These are phyloP conservation scores for Drosophila pseudotakahashii DNA, from an alignment of 2,888 invertebrate species.

Conservation along the genomic window DNA sequence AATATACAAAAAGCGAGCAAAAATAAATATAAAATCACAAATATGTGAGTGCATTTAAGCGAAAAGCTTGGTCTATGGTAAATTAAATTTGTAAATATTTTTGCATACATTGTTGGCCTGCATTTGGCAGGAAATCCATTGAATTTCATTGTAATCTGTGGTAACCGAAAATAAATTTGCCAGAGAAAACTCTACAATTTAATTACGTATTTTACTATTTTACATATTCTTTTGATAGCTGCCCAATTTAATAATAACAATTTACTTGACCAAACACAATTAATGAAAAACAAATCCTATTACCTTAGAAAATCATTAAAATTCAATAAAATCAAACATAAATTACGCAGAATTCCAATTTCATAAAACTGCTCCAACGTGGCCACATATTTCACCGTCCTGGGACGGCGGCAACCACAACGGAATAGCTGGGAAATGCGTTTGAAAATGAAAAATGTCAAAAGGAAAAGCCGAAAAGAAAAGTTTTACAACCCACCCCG, in stretches of 20 bases:
- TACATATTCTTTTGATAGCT: not conserved
- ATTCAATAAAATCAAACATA: conserved; percentile 69
- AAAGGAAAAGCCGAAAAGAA: conserved; percentile 52
- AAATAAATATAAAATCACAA: conserved; percentile 17
- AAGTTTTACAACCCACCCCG: conserved; percentile 56
- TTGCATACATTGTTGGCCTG: conserved; percentile 1
- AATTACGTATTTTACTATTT: not conserved
- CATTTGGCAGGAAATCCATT: conserved; percentile 3
- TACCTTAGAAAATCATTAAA: conserved; percentile 66
- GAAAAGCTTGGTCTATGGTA: conserved; percentile 9
- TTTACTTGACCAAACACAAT: conserved; percentile 42
- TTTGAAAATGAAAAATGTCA: conserved; percentile 80
- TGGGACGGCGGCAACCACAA: conserved; percentile 7
- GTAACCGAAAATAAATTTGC: not conserved
- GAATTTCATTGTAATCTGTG: conserved; percentile 4
- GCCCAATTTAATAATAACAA: conserved; percentile 1
- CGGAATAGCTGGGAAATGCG: conserved; percentile 46
- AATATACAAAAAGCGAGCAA: not conserved
- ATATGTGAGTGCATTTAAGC: conserved; percentile 4
- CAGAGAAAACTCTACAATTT: not conserved
- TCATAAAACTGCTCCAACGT: conserved; percentile 47
- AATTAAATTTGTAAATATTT: conserved; percentile 45
- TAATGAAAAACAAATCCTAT: conserved; percentile 65
- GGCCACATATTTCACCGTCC: conserved; percentile 65
- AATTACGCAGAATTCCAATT: conserved; percentile 71